A percentile compares a stretch with the other conserved stretches of the same genome.
These are phyloP conservation scores for Gonatopus flavifemur DNA, from an alignment of 1,140 invertebrate genomes.

Conservation along the genomic window DNA sequence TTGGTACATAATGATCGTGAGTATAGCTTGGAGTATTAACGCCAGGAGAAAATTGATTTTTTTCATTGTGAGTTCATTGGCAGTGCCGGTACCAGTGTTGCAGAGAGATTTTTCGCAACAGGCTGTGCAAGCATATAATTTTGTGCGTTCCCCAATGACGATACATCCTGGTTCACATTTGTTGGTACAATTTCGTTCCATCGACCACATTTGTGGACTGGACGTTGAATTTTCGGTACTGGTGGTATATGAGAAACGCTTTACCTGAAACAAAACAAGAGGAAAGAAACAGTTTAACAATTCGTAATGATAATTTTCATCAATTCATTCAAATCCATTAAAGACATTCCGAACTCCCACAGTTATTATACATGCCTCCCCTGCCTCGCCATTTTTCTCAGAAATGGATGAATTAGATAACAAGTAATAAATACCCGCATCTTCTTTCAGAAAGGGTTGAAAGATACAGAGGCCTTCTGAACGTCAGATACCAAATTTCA, in stretches of 20 bases:
- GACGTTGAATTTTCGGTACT: conserved; percentile 79
- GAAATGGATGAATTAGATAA: no score
- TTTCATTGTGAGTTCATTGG: conserved; percentile 37
- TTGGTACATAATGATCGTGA: conserved; percentile 47
- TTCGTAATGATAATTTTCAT: not conserved
- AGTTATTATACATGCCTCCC: not conserved
- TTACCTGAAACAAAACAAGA: conserved; percentile 69
- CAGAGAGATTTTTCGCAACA: conserved; percentile 79
- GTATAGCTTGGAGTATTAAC: conserved; percentile 42
- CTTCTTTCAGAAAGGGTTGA: no score
- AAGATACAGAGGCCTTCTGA: no score
- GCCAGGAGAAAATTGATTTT: conserved; percentile 47
- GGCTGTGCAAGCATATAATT: conserved; percentile 79
- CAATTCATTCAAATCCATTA: not conserved
- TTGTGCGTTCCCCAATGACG: conserved; percentile 81
- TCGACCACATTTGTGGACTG: conserved; percentile 73
- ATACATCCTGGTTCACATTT: conserved; percentile 84
- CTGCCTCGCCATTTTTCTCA: no score
- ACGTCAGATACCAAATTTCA: no score
- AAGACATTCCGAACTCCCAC: no score
- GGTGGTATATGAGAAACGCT: conserved; percentile 79
- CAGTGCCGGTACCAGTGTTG: conserved; percentile 68
- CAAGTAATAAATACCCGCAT: no score
- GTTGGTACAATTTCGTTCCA: conserved; percentile 78
- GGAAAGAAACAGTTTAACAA: conserved; percentile 2